Evolutionary conservation across 2,797 vertebrate genomes (phyloP), one percentile per base, ranked within the genome.

Genomic region (Propithecus perrieri): DNA sequence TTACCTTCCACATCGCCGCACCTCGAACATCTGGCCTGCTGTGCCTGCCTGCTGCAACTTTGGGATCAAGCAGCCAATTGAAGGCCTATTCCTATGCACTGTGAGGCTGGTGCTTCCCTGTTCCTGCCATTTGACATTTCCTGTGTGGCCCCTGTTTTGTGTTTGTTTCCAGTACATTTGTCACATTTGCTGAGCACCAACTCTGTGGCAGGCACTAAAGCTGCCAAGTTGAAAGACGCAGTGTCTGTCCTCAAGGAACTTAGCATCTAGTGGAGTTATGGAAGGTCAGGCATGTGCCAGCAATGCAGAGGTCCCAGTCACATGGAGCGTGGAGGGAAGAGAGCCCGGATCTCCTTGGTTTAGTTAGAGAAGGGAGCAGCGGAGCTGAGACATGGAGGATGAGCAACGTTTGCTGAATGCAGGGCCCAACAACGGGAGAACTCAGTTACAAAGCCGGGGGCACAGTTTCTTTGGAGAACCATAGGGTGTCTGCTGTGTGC

Each of bases 361-460:
- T 15, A 80, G 33, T 86, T 59, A 13, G 20, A 11, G 55, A 55
- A 67, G 35, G 22, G 26, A 41, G 24, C 43, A 38, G 69, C 7
- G 0, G 28, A 48, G 67, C 72, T 43, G 69, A 33, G 79, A 13
- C 14, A 2, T n/a, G 35, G 53, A 35, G 59, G 22, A 4, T 1
- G 57, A 43, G 38, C 35, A 24, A n/a, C 57, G 13, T 10, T 53
- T 35, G 28, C 41, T 12, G 18, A 71, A 59, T 4, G 24, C 28
- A 28, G 61, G 38, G 53, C 28, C 30, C 53, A 59, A 79, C 80
- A 33, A 6, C 33, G 38, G 35, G 20, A 74, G 8, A 3, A 18
- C 0, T 3, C 17, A 6, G 14, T 26, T 57, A 15, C 0, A 0
- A 12, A 12, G 18, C 6, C 10, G 1, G 7, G n/a, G 30, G 15